Evolutionary conservation across 1,140 invertebrate genomes (phyloP).

Genomic region (Drosophila athabasca): DNA sequence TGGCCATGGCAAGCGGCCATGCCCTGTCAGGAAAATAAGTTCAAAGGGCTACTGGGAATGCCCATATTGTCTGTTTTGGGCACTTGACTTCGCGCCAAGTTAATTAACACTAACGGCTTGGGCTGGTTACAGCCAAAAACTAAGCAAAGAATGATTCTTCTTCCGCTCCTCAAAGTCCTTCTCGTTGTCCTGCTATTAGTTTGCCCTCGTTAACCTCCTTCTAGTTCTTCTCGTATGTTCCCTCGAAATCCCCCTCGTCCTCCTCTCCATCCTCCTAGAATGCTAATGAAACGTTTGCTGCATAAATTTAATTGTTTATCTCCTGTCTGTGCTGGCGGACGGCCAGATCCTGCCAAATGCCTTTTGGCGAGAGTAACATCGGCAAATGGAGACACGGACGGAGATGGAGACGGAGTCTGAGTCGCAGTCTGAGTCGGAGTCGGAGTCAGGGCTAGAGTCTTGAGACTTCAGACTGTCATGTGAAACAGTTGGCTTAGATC

Average conservation of each 20-base stretch:
- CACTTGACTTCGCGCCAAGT: slow-evolving; percentile 73
- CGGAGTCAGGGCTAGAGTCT: slow-evolving; percentile 1
- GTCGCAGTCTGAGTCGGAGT: too few relatives aligned
- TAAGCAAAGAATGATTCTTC: slow-evolving; percentile 32
- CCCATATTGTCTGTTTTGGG: slow-evolving; percentile 44
- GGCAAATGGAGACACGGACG: background rate
- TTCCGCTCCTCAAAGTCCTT: slow-evolving; percentile 2
- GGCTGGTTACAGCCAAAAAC: slow-evolving; percentile 16
- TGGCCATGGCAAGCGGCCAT: background rate
- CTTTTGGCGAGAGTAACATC: slow-evolving; percentile 36
- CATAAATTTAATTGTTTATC: slow-evolving; percentile 79
- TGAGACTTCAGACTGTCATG: background rate
- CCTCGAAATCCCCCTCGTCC: too few relatives aligned
- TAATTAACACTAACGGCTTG: slow-evolving; percentile 73
- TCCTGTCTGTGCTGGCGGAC: slow-evolving; percentile 43
- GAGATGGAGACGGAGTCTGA: background rate
- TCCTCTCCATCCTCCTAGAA: slow-evolving; percentile 33
- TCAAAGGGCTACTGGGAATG: slow-evolving; percentile 18
- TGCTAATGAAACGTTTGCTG: slow-evolving; percentile 75
- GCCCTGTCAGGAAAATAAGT: slow-evolving; percentile 23
- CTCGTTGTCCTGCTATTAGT: too few relatives aligned
- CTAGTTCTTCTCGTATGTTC: slow-evolving; percentile 1
- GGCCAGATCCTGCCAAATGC: slow-evolving; percentile 30
- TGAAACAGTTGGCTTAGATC: slow-evolving; percentile 9
- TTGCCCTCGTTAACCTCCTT: background rate